Evolutionary conservation across 2,113 vertebrate genomes (phyloP), one percentile per base, ranked within the genome.

Genomic region (Xyrauchen texanus): DNA sequence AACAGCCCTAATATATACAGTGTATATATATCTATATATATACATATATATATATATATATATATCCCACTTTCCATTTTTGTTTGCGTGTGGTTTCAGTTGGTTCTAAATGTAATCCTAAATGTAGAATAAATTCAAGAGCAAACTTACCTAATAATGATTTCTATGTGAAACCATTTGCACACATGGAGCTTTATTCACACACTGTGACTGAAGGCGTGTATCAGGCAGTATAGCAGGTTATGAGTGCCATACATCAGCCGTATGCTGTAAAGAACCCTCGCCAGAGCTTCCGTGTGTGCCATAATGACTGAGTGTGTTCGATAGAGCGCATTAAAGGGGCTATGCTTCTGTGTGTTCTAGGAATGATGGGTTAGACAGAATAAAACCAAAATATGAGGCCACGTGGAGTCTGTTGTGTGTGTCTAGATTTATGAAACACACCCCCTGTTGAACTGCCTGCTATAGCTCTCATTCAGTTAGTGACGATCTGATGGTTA

Each of bases 301-400:
- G 88, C 88, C 90, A 90, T 93, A 92, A 92, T 88, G 88, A 87
- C 21, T 88, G 88, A 87, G 89, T 89, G 88, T 86, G 85, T 87
- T 88, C 85, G 88, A 67, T 86, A 85, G 88, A 86, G 85, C 85
- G 88, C 90, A 87, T 91, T 92, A 92, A 92, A 89, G 86, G 86
- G 84, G 84, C 90, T 87, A 90, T 88, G 87, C 90, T 77, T 13
- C 66, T 69, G 21, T 34, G 61, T 46, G 46, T 61, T 68, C 13
- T 15, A 62, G 68, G 68, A 61, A 51, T 58, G 47, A 61, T 61
- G 34, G 60, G 61, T 61, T 55, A 73, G 53, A 73, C 44, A 61
- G 55, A 57, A 70, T 70, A 70, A 70, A 70, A 57, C 52, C 57
- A 70, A 34, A 70, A 11, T 60, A 55, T 3, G 9, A 73, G 42